These are phyloP conservation scores for Poecilobothrus nobilitatus DNA, from an alignment of 2,888 invertebrate genomes.

Conservation along the genomic window DNA sequence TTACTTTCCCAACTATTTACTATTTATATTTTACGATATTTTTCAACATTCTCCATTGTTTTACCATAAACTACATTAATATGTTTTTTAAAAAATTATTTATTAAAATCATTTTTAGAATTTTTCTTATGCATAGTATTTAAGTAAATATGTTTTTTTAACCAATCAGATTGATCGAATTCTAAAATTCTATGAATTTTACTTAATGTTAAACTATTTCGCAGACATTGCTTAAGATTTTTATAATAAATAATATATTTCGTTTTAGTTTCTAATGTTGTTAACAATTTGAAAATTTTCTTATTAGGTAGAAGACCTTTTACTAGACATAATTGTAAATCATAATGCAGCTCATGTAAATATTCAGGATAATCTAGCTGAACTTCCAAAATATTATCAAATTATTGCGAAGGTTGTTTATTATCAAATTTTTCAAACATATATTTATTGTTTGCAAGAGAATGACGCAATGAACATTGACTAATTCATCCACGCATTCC, in stretches of 20 bases:
- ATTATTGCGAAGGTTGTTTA: neutral
- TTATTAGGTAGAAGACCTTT: conserved; percentile 21
- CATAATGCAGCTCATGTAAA: conserved; percentile 29
- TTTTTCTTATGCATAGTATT: conserved; percentile 16
- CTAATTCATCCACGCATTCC: conserved; percentile 14
- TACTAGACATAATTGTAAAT: conserved; percentile 29
- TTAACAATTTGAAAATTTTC: conserved; percentile 25
- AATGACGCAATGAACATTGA: conserved; percentile 10
- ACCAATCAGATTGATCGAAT: conserved; percentile 33
- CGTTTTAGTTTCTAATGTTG: conserved; percentile 25
- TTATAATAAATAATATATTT: conserved; percentile 34
- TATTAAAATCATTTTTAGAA: conserved; percentile 11
- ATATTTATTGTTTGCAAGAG: too few relatives aligned
- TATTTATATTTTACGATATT: conserved; percentile 37
- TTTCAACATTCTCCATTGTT: conserved; percentile 19
- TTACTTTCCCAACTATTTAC: conserved; percentile 32
- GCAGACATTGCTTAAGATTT: too few relatives aligned
- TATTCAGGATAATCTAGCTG: conserved; percentile 22
- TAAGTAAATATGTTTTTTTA: conserved; percentile 26
- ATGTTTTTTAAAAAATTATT: conserved; percentile 7
- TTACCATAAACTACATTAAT: too few relatives aligned
- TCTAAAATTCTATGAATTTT: conserved; percentile 30
- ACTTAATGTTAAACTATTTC: conserved; percentile 17
- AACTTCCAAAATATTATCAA: conserved; percentile 30
- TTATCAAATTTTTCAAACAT: conserved; percentile 2